Evolutionary conservation across 2,888 invertebrate species (phyloP), one percentile per base, ranked within the genome.

Genomic region (Gymnocheta viridis): DNA sequence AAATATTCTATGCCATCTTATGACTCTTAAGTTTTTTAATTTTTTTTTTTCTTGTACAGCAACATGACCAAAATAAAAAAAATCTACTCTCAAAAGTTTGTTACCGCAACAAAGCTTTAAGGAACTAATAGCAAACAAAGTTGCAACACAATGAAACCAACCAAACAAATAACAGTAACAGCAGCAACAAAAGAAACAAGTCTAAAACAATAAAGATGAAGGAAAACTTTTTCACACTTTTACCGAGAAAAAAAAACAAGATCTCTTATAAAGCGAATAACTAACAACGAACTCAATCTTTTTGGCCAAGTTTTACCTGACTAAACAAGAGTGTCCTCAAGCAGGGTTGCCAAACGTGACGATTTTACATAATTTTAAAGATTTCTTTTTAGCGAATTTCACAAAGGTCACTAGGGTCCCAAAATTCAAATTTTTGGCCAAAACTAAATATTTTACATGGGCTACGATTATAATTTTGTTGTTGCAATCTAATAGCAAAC

Each of bases 221-320:
- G 56, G 2, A 67, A 67, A 77, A 81, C 19, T 74, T 81, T 81
- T 54, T 60, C 70, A 62, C 70, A 70, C 54, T 69, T 60, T 49
- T 10, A 29, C n/a, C 14, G 38, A 47, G 17, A 56, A 19, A 9
- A 74, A 5, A 29, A 51, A 32, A 14, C 19, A 19, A 49, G 12
- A 24, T 24, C 27, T n/a, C n/a, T 4, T 10, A 3, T 29, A 29
- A 47, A 44, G 24, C 5, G 4, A 10, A 22, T 14, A 54, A 54
- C 29, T 35, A 54, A 66, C 29, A 73, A 49, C 38, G 56, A 72
- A 47, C 64, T 56, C 35, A 72, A 44, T 66, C 19, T 73, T 73
- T 80, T 73, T 72, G 64, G 60, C 32, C 54, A 73, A 80, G 14
- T 73, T 73, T 73, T 80, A 80, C 73, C 80, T 80, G 73, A 17